These are phyloP conservation scores for Porites lutea DNA, from an alignment of 64 coral and sea anemone species.

Conservation along the genomic window DNA sequence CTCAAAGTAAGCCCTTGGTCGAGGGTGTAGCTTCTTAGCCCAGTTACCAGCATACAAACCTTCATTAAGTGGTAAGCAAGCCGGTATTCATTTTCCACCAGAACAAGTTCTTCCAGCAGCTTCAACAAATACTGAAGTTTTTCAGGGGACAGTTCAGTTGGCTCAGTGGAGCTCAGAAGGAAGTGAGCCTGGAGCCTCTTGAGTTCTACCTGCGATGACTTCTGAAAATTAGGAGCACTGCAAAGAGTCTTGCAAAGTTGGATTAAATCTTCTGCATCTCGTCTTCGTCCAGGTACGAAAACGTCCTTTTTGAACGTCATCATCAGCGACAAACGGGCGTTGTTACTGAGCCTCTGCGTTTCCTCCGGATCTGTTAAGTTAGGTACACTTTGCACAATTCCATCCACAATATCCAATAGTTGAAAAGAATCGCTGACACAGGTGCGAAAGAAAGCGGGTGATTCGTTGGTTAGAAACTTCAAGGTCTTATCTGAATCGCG, in stretches of 20 bases:
- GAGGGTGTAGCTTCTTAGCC: not conserved
- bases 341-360: conserved; percentile 42
- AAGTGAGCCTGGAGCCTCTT: conserved; percentile 73
- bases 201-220: conserved; percentile 48
- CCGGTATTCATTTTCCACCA: conserved; percentile 44
- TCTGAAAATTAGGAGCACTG: conserved; percentile 56
- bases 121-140: conserved; percentile 53
- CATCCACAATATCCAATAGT: conserved; percentile 70
- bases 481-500: conserved; percentile 47
- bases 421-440: conserved; percentile 71
- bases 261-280: conserved; percentile 50
- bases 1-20: not conserved
- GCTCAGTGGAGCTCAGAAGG: conserved; percentile 48
- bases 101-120: conserved; percentile 59
- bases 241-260: conserved; percentile 71
- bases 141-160: conserved; percentile 55
- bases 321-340: conserved; percentile 46
- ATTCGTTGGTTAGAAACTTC: conserved; percentile 26
- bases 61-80: conserved; percentile 66
- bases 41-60: conserved; percentile 52
- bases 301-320: conserved; percentile 5
- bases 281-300: not conserved
- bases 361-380: conserved; percentile 72
- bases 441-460: conserved; percentile 52
- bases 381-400: conserved; percentile 57